Conservation (phyloP, 2,113 vertebrate species). For the Halichoerus grypus region DNA sequence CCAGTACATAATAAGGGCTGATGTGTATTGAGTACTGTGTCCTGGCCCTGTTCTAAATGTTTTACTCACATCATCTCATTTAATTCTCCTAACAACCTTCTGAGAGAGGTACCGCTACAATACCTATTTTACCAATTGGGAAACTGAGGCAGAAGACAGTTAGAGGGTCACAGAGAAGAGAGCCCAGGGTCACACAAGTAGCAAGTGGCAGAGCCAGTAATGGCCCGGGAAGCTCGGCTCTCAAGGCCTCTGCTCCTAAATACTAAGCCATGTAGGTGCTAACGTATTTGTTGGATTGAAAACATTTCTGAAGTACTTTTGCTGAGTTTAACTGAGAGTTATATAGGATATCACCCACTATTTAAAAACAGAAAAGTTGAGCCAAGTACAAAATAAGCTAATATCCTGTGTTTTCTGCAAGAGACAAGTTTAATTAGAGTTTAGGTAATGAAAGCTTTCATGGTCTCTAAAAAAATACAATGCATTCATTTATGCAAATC, state of each 20-base stretch:
- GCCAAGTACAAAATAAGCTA: conserved; percentile 85
- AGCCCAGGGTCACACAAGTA: background rate
- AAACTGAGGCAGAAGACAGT: background rate
- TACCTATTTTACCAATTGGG: background rate
- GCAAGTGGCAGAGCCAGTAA: background rate
- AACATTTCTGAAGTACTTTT: background rate
- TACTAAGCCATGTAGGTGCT: background rate
- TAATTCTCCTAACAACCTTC: background rate
- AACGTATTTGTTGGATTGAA: background rate
- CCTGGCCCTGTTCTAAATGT: background rate
- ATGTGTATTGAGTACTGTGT: background rate
- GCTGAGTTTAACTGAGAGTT: background rate
- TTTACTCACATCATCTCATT: background rate
- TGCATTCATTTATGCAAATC: conserved; percentile 85
- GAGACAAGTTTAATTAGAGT: conserved; percentile 87
- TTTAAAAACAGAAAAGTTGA: conserved; percentile 83
- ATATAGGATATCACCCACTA: conserved; percentile 50
- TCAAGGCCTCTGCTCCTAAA: background rate
- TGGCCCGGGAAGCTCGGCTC: background rate
- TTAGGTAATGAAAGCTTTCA: conserved; percentile 87
- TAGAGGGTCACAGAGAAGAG: background rate
- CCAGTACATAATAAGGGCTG: background rate
- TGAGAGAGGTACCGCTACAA: background rate
- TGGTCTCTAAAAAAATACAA: conserved; percentile 83
- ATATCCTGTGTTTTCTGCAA: conserved; percentile 85